A percentile compares a stretch with the other conserved stretches of the same genome.
phyloP scores from a whole-genome alignment of 2,797 vertebrate species.

The Microctenopoma steveboyesi region DNA sequence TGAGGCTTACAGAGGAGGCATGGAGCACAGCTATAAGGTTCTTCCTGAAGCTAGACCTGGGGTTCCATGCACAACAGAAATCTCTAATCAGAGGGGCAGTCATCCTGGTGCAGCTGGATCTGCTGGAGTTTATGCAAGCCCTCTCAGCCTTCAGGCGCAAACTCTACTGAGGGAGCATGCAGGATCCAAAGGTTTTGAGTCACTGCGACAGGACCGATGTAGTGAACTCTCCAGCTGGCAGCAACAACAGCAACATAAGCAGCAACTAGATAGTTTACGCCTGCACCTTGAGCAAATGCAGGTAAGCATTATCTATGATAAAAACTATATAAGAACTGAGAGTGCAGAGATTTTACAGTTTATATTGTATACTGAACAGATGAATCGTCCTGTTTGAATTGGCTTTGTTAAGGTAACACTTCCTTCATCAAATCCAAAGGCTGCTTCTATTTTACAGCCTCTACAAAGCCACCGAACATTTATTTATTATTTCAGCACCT shows the following conservation, averaged over 20 bases:
- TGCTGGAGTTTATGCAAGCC: conserved; percentile 77
- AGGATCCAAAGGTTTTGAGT: conserved; percentile 72
- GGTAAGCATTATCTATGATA: conserved; percentile 74
- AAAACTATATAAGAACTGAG: neutral
- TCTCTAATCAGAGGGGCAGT: conserved; percentile 75
- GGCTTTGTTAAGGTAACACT: conserved; percentile 12
- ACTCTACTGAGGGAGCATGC: conserved; percentile 79
- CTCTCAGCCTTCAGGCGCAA: conserved; percentile 79
- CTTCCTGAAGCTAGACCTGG: conserved; percentile 85
- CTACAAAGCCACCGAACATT: neutral
- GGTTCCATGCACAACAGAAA: conserved; percentile 64
- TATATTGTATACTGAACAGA: conserved; percentile 8
- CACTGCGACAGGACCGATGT: conserved; percentile 80
- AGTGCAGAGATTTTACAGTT: neutral
- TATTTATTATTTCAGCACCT: neutral
- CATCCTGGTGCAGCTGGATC: conserved; percentile 66
- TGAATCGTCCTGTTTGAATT: conserved; percentile 38
- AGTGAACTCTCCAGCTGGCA: conserved; percentile 89
- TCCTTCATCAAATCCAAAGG: neutral
- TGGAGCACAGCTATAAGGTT: conserved; percentile 84
- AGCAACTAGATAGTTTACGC: conserved; percentile 89
- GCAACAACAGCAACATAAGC: conserved; percentile 84
- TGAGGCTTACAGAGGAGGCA: conserved; percentile 78
- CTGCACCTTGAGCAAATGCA: conserved; percentile 96
- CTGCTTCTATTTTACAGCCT: neutral